A percentile compares a stretch with the other conserved stretches of the same genome.
phyloP scores from a whole-genome alignment of 2,888 invertebrate genomes.

The Ornithoptera priamus region DNA sequence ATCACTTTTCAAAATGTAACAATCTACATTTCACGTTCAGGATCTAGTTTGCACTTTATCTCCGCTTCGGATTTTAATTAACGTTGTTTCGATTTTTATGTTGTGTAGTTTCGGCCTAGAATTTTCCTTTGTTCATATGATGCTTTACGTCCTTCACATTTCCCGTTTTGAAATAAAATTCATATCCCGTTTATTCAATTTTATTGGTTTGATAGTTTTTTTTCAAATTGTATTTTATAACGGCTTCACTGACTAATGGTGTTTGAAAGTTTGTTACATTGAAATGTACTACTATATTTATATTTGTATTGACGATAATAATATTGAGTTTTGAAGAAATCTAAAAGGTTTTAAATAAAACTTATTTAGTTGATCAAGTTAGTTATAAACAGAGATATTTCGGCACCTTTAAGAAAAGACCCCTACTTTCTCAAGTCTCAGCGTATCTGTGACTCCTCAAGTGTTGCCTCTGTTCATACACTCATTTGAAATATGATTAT shows the following conservation, averaged over 20 bases:
- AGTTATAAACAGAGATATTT: too few relatives aligned
- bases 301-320: too few relatives aligned
- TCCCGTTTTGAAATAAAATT: slow-evolving; percentile 15
- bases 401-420: too few relatives aligned
- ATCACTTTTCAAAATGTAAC: slow-evolving; percentile 59
- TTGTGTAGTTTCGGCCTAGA: slow-evolving; percentile 35
- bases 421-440: too few relatives aligned
- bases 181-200: not conserved
- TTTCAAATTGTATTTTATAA: not conserved
- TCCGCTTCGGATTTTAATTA: slow-evolving; percentile 64
- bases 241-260: not conserved
- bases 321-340: too few relatives aligned
- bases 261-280: not conserved
- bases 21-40: slow-evolving; percentile 55
- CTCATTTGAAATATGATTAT: too few relatives aligned
- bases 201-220: not conserved
- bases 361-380: too few relatives aligned
- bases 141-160: slow-evolving; percentile 20
- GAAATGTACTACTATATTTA: too few relatives aligned
- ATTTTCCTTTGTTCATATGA: slow-evolving; percentile 22
- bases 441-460: too few relatives aligned
- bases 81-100: slow-evolving; percentile 42
- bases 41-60: slow-evolving; percentile 59
- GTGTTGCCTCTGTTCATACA: too few relatives aligned
- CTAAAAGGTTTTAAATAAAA: too few relatives aligned